Conservation (phyloP, 2,888 invertebrate genomes). For the Tachina lurida region DNA sequence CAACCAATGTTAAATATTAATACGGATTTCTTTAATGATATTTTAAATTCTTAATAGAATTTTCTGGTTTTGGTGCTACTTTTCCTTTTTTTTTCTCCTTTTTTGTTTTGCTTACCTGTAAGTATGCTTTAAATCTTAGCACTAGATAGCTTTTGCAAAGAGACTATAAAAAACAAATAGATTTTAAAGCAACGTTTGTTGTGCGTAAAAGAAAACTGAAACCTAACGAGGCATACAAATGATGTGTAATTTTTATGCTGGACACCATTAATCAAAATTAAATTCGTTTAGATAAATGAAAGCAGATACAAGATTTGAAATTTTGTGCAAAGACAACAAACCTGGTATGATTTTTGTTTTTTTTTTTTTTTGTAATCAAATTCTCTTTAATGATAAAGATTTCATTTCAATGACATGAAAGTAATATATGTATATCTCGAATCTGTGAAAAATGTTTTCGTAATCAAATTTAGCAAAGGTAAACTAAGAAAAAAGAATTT, state of each 20-base stretch:
- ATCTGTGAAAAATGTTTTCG: background rate
- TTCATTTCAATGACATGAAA: background rate
- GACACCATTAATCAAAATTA: conserved; percentile 75
- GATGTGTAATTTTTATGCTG: conserved; percentile 71
- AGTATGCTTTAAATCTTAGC: conserved; percentile 52
- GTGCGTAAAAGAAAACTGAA: conserved; percentile 32
- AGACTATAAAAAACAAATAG: background rate
- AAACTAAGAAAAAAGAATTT: too few species aligned
- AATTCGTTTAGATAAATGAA: conserved; percentile 56
- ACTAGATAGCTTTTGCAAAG: conserved; percentile 22
- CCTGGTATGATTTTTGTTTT: background rate
- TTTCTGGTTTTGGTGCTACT: background rate
- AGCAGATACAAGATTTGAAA: conserved; percentile 20
- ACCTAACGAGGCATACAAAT: conserved; percentile 74
- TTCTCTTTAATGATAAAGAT: background rate
- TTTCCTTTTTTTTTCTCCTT: background rate
- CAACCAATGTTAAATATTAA: conserved; percentile 52
- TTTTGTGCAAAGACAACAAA: background rate
- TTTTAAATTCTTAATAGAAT: conserved; percentile 64
- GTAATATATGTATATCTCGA: background rate
- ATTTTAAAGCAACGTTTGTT: background rate
- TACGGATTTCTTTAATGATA: conserved; percentile 64
- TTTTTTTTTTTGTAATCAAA: background rate
- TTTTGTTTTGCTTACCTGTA: conserved; percentile 28
- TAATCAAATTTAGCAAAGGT: background rate